Base-by-base conservation (phyloP, 2,113 vertebrate genomes). In the Peucedramus taeniatus region DNA sequence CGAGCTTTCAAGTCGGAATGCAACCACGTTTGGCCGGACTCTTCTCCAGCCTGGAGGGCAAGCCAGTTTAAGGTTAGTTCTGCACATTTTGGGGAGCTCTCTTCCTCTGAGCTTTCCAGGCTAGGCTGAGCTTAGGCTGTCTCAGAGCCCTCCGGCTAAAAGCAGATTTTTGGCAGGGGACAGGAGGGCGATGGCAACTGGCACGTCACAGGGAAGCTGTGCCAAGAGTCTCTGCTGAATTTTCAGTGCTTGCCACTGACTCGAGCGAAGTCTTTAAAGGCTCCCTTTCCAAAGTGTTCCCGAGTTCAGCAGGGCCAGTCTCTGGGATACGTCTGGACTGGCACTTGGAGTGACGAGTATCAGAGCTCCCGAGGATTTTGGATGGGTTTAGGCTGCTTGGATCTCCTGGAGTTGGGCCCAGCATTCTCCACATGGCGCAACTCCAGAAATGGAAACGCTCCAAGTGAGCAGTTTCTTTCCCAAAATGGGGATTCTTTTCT, bases 401-500 rank as follows among this genome's bases (percentile, higher is more conserved):
- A 87, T 91, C 94, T 96, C 74, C 89, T 96, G 94, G 95, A 97
- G 66, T 1, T 79, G 39, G 84, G 87, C 95, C 95, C 95, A 94
- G 90, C 74, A 83, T 94, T 96, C 93, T 91, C 89, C 89, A 59
- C 1, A 3, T 91, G 89, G 95, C 39, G 0, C 42, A 87, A 54
- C 78, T 94, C 91, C 91, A 96, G 75, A 95, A 96, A 94, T 93
- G 93, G 91, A 97, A 96, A 82, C 50, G 23, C 54, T 95, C 96
- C 91, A 96, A 97, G 79, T 74, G 75, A 94, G 90, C 83, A 66
- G 64, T 93, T 96, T 95, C 93, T 90, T 94, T 93, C 95, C 93
- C 96, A 94, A 95, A 96, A 96, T 95, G 94, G 96, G 96, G 94
- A 94, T 94, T 94, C 92, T 96, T 95, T 56, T 93, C 81, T 86